Conservation (phyloP, 2,888 invertebrate species). For the Sarcophaga caerulescens region DNA sequence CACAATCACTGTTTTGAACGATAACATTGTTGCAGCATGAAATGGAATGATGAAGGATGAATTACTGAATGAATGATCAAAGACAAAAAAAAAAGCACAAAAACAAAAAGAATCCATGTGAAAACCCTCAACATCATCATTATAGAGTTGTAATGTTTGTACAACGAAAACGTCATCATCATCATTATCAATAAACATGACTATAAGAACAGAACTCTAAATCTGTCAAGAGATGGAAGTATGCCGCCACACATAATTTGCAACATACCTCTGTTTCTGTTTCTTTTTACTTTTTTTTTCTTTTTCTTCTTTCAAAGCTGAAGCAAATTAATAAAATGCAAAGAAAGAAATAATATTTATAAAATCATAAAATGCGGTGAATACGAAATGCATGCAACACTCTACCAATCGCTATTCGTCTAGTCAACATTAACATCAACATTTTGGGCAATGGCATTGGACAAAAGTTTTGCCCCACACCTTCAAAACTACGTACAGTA, state of each 20-base stretch:
- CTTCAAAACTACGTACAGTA: too few relatives aligned
- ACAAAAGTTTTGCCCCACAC: too few relatives aligned
- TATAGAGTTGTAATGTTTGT: conserved; percentile 26
- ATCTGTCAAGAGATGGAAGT: conserved; percentile 63
- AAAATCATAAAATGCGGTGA: not conserved
- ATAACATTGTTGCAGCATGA: not conserved
- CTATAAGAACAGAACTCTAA: conserved; percentile 54
- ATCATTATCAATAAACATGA: conserved; percentile 40
- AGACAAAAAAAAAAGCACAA: not conserved
- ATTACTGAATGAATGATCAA: conserved; percentile 18
- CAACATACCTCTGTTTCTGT: conserved; percentile 43
- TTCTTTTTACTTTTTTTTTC: not conserved
- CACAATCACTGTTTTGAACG: conserved; percentile 2
- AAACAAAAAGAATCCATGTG: conserved; percentile 31
- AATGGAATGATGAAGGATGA: conserved; percentile 20
- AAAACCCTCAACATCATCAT: conserved; percentile 35
- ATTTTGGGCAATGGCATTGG: too few relatives aligned
- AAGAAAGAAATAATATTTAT: too few relatives aligned
- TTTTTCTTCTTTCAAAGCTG: not conserved
- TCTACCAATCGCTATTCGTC: not conserved
- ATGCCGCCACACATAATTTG: conserved; percentile 58
- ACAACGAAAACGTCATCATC: conserved; percentile 19
- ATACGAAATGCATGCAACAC: not conserved
- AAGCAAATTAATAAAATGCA: conserved; percentile 1
- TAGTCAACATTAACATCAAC: too few relatives aligned